A percentile compares a stretch with the other conserved stretches of the same genome.
phyloP scores from a whole-genome alignment of 1,140 invertebrate species.

The Melipona quadrifasciata region DNA sequence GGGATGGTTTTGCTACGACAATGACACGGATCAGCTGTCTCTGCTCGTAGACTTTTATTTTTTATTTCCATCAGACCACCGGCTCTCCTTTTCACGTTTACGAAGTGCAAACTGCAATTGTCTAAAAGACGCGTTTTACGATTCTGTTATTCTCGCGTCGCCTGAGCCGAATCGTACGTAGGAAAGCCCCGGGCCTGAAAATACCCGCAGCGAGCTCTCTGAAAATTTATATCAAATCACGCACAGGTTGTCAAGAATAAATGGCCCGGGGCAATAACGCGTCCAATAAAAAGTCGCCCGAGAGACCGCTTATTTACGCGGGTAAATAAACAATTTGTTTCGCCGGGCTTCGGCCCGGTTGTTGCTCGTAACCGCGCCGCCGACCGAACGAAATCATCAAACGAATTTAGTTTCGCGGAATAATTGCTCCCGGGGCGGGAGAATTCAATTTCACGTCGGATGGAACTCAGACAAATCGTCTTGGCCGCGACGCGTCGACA shows the following conservation, averaged over 20 bases:
- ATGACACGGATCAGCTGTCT: not conserved
- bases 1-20: too few relatives aligned
- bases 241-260: conserved; percentile 10
- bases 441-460: conserved; percentile 28
- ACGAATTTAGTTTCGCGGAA: conserved; percentile 14
- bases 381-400: not conserved
- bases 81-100: not conserved
- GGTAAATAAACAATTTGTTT: conserved; percentile 32
- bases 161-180: not conserved
- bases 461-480: not conserved
- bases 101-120: not conserved
- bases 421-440: not conserved
- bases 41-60: not conserved
- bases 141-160: not conserved
- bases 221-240: conserved; percentile 8
- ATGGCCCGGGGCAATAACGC: not conserved
- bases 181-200: not conserved
- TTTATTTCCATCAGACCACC: too few relatives aligned
- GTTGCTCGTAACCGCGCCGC: not conserved
- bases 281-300: conserved; percentile 15
- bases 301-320: conserved; percentile 18
- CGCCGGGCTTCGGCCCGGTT: not conserved
- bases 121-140: not conserved
- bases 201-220: not conserved
- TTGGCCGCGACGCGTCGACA: not conserved